Evolutionary conservation across 2,888 invertebrate genomes (phyloP), one percentile per base, ranked within the genome.

Genomic region (Nymphalis polychloros): DNA sequence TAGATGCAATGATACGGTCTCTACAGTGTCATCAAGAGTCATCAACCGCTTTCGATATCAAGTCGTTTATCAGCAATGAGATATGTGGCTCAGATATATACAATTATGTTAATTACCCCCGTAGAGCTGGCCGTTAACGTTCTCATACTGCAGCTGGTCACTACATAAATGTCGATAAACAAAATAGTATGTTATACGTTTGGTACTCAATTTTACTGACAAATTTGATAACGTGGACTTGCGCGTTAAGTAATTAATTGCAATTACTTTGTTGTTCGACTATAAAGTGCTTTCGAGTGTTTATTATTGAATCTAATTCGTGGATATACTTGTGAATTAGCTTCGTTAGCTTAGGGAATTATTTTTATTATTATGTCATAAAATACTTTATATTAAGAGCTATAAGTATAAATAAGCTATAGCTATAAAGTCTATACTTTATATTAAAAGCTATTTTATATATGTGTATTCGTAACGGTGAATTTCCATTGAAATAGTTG

Each of bases 31-130:
- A 55, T 55, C n/a, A 17, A 55, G 16, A 52, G 20, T 52, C 20
- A 31, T 31, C 27, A 55, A 8, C 27, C 55, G 31, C 41, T 57
- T 19, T 35, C 27, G 53, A 53, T 46, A 52, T 52, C 50, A 27
- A 59, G 27, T 46, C 20, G 17, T 31, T 20, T 65, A 60, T 66
- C 66, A 66, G 52, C 27, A 53, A 60, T 53, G 47, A 60, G 53
- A 60, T 63, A 63, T 53, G 46, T 63, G 49, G 57, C 35, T 46
- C 49, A 64, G 55, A 70, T 64, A 69, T 49, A 23, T 27, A 47
- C 63, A 46, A 63, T 67, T 70, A 70, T 70, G 67, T 63, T 70
- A 52, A 70, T 70, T 60, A 47, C 57, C 46, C 23, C 31, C 23
- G 49, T 48, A 59, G 59, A 27, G 35, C 23, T 47, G 31, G 47